These are phyloP conservation scores for Sander vitreus DNA, from an alignment of 2,113 vertebrate species.

Conservation along the genomic window DNA sequence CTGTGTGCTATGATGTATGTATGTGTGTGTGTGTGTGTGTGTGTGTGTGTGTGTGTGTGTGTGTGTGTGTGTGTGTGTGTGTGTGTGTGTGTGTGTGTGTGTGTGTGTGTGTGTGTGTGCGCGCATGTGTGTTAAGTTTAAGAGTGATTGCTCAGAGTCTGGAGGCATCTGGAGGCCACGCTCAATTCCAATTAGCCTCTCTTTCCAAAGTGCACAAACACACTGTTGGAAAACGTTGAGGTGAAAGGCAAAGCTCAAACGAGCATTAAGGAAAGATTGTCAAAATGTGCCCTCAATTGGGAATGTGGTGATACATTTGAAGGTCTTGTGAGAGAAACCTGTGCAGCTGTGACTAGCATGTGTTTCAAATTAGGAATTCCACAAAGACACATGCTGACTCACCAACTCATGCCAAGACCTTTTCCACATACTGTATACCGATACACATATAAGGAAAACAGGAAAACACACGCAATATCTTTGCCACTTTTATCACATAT, in stretches of 20 bases:
- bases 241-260: constrained; percentile 63
- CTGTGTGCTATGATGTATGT: constrained; percentile 68
- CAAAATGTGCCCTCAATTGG: constrained; percentile 68
- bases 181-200: constrained; percentile 78
- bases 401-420: constrained; percentile 35
- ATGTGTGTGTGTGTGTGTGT: constrained; percentile 36
- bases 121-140: constrained; percentile 43
- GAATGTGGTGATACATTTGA: constrained; percentile 76
- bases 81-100: constrained; percentile 7
- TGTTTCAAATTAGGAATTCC: constrained; percentile 79
- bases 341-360: constrained; percentile 76
- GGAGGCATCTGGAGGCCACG: constrained; percentile 72
- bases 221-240: constrained; percentile 44
- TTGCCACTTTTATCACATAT: background rate
- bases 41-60: constrained; percentile 12
- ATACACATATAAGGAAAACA: background rate
- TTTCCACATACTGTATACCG: background rate
- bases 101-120: constrained; percentile 20
- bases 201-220: constrained; percentile 66
- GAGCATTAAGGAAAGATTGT: constrained; percentile 57
- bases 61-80: constrained; percentile 13
- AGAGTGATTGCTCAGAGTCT: constrained; percentile 62
- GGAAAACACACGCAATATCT: background rate
- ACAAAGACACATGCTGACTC: constrained; percentile 59
- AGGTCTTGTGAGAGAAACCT: constrained; percentile 72